Conservation (phyloP, 2,797 vertebrate genomes). For the Hippopotamyrus pictus region DNA sequence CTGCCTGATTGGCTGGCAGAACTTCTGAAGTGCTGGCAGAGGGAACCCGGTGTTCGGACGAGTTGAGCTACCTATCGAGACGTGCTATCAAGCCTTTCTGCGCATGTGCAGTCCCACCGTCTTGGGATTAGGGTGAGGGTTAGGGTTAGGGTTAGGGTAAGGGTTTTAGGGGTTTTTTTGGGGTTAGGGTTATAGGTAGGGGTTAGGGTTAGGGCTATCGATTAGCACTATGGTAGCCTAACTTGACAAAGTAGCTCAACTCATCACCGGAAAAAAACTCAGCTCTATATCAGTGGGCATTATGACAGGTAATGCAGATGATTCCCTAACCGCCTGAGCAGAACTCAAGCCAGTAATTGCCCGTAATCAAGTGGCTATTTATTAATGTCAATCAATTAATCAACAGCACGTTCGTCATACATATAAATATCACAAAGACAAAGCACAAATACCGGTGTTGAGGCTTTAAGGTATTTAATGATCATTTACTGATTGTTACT, state of each 20-base stretch:
- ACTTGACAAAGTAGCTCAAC: background rate
- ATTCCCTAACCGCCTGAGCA: background rate
- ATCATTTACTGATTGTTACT: constrained; percentile 2
- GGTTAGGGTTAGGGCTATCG: background rate
- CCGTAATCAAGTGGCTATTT: background rate
- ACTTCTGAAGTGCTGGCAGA: background rate
- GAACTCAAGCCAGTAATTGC: background rate
- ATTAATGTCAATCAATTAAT: background rate
- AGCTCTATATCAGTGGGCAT: background rate
- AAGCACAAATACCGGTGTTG: background rate
- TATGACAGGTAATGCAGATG: background rate
- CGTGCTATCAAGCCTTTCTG: background rate
- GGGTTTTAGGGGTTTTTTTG: no score
- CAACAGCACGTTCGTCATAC: background rate
- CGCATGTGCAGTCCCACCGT: no score
- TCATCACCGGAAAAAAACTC: background rate
- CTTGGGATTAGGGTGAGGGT: no score
- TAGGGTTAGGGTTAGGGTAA: background rate
- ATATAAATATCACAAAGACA: background rate
- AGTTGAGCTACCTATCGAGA: background rate
- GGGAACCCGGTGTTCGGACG: background rate
- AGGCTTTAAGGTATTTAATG: background rate
- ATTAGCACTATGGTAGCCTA: background rate
- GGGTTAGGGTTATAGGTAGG: no score
- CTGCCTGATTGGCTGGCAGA: background rate